Evolutionary conservation across 2,797 vertebrate genomes (phyloP).

Genomic region (Capromys pilorides): DNA sequence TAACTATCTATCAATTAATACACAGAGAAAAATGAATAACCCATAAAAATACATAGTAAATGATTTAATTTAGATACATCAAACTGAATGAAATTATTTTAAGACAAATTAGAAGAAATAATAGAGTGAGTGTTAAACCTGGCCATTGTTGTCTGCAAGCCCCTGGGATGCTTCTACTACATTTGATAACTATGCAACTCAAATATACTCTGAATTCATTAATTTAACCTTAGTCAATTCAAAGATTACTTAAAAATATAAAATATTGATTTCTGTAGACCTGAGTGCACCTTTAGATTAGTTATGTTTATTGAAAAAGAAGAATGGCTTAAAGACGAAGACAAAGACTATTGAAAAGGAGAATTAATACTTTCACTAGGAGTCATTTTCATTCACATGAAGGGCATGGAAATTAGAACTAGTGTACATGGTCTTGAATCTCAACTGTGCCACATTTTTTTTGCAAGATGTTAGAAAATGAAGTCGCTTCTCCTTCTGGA

Average conservation of each 20-base stretch:
- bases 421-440: background rate
- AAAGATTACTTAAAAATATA: conserved; percentile 50
- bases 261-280: conserved; percentile 55
- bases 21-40: background rate
- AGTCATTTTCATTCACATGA: conserved; percentile 22
- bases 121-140: background rate
- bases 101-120: background rate
- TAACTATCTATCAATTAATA: background rate
- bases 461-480: background rate
- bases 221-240: conserved; percentile 18
- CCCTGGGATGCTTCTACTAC: background rate
- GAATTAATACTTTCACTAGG: conserved; percentile 19
- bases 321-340: background rate
- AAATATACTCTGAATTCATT: conserved; percentile 46
- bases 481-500: background rate
- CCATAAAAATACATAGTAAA: background rate
- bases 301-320: conserved; percentile 50
- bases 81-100: background rate
- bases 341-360: conserved; percentile 46
- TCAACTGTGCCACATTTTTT: background rate
- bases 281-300: conserved; percentile 20
- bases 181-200: background rate
- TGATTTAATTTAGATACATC: background rate
- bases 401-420: background rate
- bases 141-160: background rate